Conservation (phyloP, 2,888 invertebrate genomes). For the Chironomus riparius region DNA sequence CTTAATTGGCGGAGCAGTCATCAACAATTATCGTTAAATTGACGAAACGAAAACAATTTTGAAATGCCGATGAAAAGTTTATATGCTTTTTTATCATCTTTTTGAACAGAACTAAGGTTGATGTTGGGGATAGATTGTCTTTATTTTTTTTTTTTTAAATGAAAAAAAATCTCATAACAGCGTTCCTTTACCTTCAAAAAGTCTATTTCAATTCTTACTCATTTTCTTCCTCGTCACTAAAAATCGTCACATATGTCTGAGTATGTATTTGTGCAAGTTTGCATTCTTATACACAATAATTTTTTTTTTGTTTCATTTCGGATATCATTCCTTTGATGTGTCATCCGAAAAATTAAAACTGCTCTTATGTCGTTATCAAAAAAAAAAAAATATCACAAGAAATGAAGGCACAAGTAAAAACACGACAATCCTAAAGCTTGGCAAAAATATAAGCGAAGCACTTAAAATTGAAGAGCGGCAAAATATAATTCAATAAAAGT, state of each 20-base stretch:
- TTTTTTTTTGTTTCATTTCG: no score
- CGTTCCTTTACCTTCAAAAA: no score
- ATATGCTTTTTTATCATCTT: not conserved
- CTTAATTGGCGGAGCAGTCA: conserved; percentile 18
- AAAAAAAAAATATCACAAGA: no score
- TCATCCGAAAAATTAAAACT: not conserved
- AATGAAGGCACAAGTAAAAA: no score
- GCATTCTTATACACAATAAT: no score
- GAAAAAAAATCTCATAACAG: no score
- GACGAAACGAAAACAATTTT: not conserved
- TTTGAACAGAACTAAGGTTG: not conserved
- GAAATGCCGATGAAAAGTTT: not conserved
- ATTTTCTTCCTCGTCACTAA: no score
- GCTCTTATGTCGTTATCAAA: not conserved
- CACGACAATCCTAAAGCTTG: no score
- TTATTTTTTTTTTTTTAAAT: no score
- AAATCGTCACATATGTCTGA: not conserved
- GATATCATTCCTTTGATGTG: not conserved
- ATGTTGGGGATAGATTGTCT: no score
- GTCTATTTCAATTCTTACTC: no score
- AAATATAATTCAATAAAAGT: not conserved
- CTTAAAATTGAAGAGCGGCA: not conserved
- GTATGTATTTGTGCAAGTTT: not conserved
- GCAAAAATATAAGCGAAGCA: not conserved
- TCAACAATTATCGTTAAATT: conserved; percentile 15